Conservation (phyloP, 2,113 vertebrate genomes). For the Cyanoderma ruficeps region DNA sequence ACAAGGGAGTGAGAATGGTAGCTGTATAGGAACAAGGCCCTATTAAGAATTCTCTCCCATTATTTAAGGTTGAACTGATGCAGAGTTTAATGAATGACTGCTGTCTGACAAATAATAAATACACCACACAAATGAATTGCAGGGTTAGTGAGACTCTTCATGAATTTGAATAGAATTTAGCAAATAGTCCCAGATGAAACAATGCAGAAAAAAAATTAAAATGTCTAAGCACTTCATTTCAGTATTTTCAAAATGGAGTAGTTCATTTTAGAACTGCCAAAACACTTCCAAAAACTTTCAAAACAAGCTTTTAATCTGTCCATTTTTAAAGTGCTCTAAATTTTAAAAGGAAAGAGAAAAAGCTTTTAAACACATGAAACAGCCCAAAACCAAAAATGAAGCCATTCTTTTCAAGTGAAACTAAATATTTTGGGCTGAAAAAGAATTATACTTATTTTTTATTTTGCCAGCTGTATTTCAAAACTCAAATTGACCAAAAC, state of each 20-base stretch:
- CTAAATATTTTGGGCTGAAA: background rate
- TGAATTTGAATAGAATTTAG: constrained; percentile 43
- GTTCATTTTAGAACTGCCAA: constrained; percentile 27
- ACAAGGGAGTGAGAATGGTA: background rate
- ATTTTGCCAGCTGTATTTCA: background rate
- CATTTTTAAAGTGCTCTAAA: constrained; percentile 12
- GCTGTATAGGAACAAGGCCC: background rate
- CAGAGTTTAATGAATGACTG: background rate
- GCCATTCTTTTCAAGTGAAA: background rate
- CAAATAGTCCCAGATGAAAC: constrained; percentile 26
- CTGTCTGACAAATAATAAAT: constrained; percentile 32
- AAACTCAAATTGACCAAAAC: background rate
- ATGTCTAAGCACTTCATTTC: constrained; percentile 20
- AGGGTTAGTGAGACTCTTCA: background rate
- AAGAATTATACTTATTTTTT: background rate
- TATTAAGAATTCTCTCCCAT: background rate
- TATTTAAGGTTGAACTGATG: constrained; percentile 18
- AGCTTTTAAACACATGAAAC: background rate
- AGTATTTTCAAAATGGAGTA: background rate
- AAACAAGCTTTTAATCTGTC: constrained; percentile 21
- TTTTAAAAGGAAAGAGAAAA: background rate
- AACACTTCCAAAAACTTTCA: constrained; percentile 27
- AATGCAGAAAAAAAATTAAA: background rate
- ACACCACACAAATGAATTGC: background rate
- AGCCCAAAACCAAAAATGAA: background rate